Evolutionary conservation across 2,797 vertebrate genomes (phyloP), one percentile per base, ranked within the genome.

Genomic region (Oreortyx pictus): DNA sequence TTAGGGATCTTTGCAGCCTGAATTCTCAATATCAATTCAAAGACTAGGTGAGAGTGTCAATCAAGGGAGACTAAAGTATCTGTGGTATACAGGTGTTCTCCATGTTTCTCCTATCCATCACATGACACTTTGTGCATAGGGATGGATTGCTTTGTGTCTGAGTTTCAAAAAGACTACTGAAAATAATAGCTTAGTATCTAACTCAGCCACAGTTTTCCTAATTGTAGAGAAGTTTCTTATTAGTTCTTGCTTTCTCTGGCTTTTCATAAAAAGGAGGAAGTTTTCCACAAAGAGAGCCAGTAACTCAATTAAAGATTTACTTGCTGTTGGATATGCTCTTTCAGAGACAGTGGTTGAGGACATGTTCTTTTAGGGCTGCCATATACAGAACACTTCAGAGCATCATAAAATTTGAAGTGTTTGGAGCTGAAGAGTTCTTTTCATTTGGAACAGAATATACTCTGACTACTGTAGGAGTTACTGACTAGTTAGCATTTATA

Each of bases 11-110:
- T 27, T 92, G 46, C 66, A 85, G 84, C 59, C 65, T 81, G 86
- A 2, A 2, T 90, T 90, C 78, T 89, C 89, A 87, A 61, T 90
- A 74, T 92, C 83, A 95, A 90, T 92, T 90, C 76, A 78, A 86
- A 94, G 87, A 59, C 65, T 89, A 78, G 93, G 89, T 90, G 89
- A 92, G 65, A 86, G 46, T 89, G 84, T 94, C 92, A 94, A 72
- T 93, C 89, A 80, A 49, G 84, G 52, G 49, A 78, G 65, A 57
- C 85, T 82, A 82, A 88, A 92, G 72, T 90, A 59, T 86, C 54
- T 94, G 76, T 59, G 23, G 54, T 49, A 9, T 89, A 74, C 79
- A 94, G 84, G 89, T 95, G 89, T 88, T 94, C 75, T 87, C 79
- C 44, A 29, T 84, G 78, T 89, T 94, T 89, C 89, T 65, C 25